Percentiles rank a stretch among this genome's conserved stretches.
These are phyloP conservation scores for Manis pentadactyla DNA, from an alignment of 2,797 vertebrate species.

Conservation along the genomic window DNA sequence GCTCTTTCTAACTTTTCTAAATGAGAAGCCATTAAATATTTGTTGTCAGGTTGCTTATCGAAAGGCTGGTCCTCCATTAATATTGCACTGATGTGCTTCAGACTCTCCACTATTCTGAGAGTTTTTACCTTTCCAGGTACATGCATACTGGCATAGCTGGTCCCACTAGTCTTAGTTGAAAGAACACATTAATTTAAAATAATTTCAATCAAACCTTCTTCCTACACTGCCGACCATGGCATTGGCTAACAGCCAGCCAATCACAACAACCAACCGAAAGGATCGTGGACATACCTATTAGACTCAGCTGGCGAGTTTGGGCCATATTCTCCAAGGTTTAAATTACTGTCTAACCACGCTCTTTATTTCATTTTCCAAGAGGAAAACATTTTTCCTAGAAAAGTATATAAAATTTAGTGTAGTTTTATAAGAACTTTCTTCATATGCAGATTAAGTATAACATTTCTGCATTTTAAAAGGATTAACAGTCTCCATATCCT, in stretches of 20 bases:
- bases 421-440: background rate
- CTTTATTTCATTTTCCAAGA: background rate
- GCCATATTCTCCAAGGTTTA: background rate
- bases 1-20: background rate
- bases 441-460: background rate
- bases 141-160: rapidly evolving
- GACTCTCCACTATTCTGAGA: background rate
- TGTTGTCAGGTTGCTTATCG: background rate
- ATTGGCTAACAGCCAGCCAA: background rate
- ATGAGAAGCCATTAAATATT: background rate
- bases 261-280: background rate
- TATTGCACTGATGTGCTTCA: background rate
- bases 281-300: background rate
- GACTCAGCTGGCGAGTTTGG: background rate
- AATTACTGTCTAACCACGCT: background rate
- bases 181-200: background rate
- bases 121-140: background rate
- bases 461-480: background rate
- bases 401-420: background rate
- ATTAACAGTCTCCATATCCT: background rate
- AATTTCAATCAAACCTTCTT: background rate
- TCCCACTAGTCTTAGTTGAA: background rate
- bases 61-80: background rate
- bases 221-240: background rate
- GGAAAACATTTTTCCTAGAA: background rate